phyloP scores from a whole-genome alignment of 2,113 vertebrate species.

The Ceyx margarethae region DNA sequence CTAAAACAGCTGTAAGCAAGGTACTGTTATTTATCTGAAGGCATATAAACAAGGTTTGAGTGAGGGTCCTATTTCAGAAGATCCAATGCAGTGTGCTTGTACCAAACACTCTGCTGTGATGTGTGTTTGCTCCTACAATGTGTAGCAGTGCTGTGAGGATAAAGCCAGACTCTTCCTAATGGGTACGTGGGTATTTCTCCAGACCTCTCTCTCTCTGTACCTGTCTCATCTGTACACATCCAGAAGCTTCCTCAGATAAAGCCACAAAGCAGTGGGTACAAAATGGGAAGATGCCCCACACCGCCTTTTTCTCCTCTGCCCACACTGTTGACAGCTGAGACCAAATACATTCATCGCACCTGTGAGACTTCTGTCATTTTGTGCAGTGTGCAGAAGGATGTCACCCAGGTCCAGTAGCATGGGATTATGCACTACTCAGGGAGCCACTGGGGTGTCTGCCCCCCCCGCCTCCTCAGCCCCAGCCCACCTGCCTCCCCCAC shows the following conservation, averaged over 20 bases:
- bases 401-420: accelerated
- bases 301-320: accelerated
- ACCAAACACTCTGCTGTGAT: accelerated
- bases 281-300: not conserved
- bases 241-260: not conserved
- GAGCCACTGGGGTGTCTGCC: not conserved
- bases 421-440: not conserved
- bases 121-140: not conserved
- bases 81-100: not conserved
- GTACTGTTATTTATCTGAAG: not conserved
- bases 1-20: not conserved
- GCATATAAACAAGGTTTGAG: not conserved
- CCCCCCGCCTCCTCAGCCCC: not conserved
- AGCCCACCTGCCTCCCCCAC: conserved; percentile 41
- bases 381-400: accelerated
- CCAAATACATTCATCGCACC: not conserved
- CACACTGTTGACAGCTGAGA: not conserved
- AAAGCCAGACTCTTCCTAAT: not conserved
- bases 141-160: accelerated
- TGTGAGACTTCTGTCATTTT: not conserved
- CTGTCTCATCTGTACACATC: not conserved
- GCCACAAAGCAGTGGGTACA: not conserved
- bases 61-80: not conserved
- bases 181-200: not conserved
- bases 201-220: not conserved